Evolutionary conservation across 1,140 invertebrate genomes (phyloP), one percentile per base, ranked within the genome.

Genomic region (Trachymyrmex septentrionalis): DNA sequence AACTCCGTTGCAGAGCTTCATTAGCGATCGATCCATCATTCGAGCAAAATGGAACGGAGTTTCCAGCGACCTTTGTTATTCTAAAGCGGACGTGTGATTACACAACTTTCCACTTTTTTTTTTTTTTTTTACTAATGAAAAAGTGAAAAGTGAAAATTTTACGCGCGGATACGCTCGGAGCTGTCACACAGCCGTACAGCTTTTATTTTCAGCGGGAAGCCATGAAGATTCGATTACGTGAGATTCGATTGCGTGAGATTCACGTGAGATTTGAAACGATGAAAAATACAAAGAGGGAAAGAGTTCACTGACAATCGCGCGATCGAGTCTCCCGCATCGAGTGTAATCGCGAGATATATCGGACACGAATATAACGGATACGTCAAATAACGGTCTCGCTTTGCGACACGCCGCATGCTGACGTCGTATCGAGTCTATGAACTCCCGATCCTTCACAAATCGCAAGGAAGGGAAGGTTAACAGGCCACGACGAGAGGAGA

Each of bases 381-480:
- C 66, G 30, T 61, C 67, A 82, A 84, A 84, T 27, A 63, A 73
- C 57, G 64, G 34, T 59, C 53, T 44, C 34, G 24, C 80, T 27
- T 84, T 75, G 48, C 55, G 69, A 84, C 69, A 63, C 24, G 55
- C 12, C 87, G 78, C 86, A 85, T 84, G 85, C 78, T 76, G 86
- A 66, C 9, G 53, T 50, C 21, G 61, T 80, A 67, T 71, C 72
- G 72, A 64, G n/a, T n/a, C 76, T 82, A 63, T 71, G 34, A 77
- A 87, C 80, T 86, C 66, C 75, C 30, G 48, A 77, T 82, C 75
- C 73, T 24, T 63, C 59, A 63, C 30, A 44, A 67, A 63, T 89
- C 30, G 73, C 81, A 73, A 66, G 64, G 80, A 87, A 80, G 71
- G 82, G 73, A 59, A 86, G 57, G 76, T 63, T 82, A 80, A 50